A percentile compares a stretch with the other conserved stretches of the same genome.
Conservation (phyloP, 2,888 invertebrate genomes). For the Cabera pusaria region DNA sequence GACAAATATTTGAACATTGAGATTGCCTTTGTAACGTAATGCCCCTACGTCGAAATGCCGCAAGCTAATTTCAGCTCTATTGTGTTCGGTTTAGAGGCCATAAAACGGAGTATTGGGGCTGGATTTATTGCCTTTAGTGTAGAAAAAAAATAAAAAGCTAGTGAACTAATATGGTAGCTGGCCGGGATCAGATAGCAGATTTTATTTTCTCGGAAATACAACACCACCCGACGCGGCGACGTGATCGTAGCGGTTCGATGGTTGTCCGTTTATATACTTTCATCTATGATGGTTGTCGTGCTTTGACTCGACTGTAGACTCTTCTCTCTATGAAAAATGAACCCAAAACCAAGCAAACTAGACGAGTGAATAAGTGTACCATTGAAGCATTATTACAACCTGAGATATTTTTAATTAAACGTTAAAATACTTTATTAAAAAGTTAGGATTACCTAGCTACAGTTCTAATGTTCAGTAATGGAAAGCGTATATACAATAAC, state of each 20-base stretch:
- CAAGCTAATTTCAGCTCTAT: conserved; percentile 57
- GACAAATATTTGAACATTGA: conserved; percentile 76
- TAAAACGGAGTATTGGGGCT: conserved; percentile 32
- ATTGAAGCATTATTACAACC: too few species aligned
- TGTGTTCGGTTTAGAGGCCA: conserved; percentile 44
- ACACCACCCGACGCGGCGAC: conserved; percentile 35
- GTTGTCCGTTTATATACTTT: too few species aligned
- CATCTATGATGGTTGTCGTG: too few species aligned
- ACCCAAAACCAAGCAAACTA: too few species aligned
- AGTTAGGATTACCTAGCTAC: too few species aligned
- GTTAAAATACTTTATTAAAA: too few species aligned
- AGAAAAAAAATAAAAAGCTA: conserved; percentile 50
- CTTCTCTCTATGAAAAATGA: conserved; percentile 31
- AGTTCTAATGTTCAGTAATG: too few species aligned
- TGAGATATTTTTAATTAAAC: too few species aligned
- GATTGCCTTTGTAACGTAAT: conserved; percentile 64
- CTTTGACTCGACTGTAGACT: conserved; percentile 31
- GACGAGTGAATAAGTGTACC: too few species aligned
- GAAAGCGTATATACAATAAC: background rate
- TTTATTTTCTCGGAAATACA: conserved; percentile 69
- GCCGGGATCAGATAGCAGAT: conserved; percentile 61
- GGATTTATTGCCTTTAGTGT: conserved; percentile 45
- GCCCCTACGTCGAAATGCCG: conserved; percentile 43
- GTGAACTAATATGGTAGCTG: conserved; percentile 71
- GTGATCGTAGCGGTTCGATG: conserved; percentile 25